Evolutionary conservation across 2,113 vertebrate species (phyloP), one percentile per base, ranked within the genome.

Genomic region (Loxodonta africana): DNA sequence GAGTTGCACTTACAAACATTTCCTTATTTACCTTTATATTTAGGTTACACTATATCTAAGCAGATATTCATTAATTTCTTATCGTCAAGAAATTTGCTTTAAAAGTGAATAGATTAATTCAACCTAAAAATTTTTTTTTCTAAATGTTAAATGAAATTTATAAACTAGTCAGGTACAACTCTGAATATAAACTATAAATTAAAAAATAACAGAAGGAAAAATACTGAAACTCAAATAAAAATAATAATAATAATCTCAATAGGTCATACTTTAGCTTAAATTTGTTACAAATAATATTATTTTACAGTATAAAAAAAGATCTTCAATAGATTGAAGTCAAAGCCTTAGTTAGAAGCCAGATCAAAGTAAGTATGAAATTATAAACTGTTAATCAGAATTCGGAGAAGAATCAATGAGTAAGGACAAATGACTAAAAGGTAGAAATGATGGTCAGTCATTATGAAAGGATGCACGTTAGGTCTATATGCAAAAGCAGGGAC

Each of bases 21-120:
- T 14, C 37, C 77, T 76, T 96, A 92, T 8, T 62, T 37, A 92
- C 60, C 46, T 91, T 95, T 85, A 94, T 90, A 94, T 95, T 83
- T 87, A 82, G 21, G 15, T 94, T 90, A 53, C 90, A 69, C 23
- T 67, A 48, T 95, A 91, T 46, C 44, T 92, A 88, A 90, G 71
- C 8, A 91, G 57, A 57, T 48, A 96, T 28, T 94, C 63, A 76
- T 37, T 92, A 93, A 92, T 81, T 94, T 81, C 23, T 88, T 91
- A 69, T n/a, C 92, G 46, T 62, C 65, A 81, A 88, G 48, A 74
- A 80, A 91, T 69, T 21, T 93, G 23, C 48, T 89, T 89, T 78
- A 46, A 92, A 84, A 84, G 23, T 80, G 25, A 89, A 20, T 8
- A 78, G 85, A 94, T 51, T 81, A 84, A 71, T 44, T 91, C 37